A percentile compares a stretch with the other conserved stretches of the same genome.
Conservation (phyloP, 2,113 vertebrate species). For the Misgurnus mizolepis region DNA sequence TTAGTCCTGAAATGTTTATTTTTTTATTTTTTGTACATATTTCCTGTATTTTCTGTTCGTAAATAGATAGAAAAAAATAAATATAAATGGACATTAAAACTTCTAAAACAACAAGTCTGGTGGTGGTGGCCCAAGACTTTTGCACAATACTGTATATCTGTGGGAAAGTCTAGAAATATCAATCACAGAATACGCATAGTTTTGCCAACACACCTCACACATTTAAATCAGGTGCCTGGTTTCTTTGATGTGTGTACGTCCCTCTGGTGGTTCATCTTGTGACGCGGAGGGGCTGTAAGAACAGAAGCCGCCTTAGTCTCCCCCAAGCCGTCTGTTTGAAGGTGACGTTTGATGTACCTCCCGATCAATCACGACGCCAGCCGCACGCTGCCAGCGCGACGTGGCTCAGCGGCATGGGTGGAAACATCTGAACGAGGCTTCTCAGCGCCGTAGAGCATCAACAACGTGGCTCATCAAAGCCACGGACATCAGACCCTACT, state of each 20-base stretch:
- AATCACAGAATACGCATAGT: constrained; percentile 36
- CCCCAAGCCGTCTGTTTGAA: constrained; percentile 55
- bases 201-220: constrained; percentile 58
- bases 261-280: constrained; percentile 58
- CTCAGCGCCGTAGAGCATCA: background rate
- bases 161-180: constrained; percentile 24
- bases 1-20: too few relatives aligned
- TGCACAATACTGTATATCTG: background rate
- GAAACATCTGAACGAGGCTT: constrained; percentile 25
- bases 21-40: too few relatives aligned
- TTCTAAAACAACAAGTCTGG: too few relatives aligned
- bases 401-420: constrained; percentile 6
- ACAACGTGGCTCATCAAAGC: background rate
- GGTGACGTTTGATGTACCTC: constrained; percentile 59
- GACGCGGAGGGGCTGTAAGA: constrained; percentile 60
- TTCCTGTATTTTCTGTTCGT: too few relatives aligned
- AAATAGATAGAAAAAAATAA: too few relatives aligned
- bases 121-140: too few relatives aligned
- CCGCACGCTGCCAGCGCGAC: background rate
- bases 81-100: too few relatives aligned
- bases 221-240: constrained; percentile 34
- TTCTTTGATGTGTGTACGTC: constrained; percentile 68
- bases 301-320: constrained; percentile 63
- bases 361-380: constrained; percentile 32
- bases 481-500: background rate